These are phyloP conservation scores for Eurosta solidaginis DNA, from an alignment of 1,140 invertebrate genomes.

Conservation along the genomic window DNA sequence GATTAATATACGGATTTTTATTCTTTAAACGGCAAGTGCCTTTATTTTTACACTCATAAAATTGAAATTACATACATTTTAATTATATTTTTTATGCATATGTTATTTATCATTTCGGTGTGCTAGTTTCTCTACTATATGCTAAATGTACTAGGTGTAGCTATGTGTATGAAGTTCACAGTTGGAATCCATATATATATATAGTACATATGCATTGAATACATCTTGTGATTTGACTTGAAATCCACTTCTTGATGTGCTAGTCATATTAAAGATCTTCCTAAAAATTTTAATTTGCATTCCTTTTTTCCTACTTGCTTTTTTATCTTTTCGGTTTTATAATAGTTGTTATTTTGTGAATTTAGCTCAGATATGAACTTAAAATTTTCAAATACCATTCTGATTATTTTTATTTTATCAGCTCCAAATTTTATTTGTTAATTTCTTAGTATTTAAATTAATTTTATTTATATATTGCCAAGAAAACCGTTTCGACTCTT, in stretches of 20 bases:
- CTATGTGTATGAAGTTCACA: conserved; percentile 11
- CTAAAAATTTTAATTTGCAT: neutral
- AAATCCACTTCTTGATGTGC: neutral
- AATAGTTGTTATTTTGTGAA: conserved; percentile 7
- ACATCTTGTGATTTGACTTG: conserved; percentile 13
- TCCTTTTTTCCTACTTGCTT: neutral
- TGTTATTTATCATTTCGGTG: conserved; percentile 29
- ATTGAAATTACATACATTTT: conserved; percentile 33
- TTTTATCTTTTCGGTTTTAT: neutral
- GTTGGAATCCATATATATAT: neutral
- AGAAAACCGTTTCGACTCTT: too few species aligned
- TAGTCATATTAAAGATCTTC: neutral
- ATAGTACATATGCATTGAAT: neutral
- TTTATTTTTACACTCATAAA: conserved; percentile 38
- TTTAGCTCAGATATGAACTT: conserved; percentile 9
- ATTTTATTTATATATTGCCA: too few species aligned
- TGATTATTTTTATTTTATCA: neutral
- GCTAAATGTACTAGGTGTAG: neutral
- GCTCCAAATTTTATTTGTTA: too few species aligned
- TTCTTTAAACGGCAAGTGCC: conserved; percentile 33
- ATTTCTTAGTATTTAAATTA: too few species aligned
- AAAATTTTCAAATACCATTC: conserved; percentile 24
- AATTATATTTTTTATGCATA: conserved; percentile 30
- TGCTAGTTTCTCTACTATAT: conserved; percentile 25
- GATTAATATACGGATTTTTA: neutral